Conservation (phyloP, 2,113 vertebrate species). For the Chloroceryle aenea region DNA sequence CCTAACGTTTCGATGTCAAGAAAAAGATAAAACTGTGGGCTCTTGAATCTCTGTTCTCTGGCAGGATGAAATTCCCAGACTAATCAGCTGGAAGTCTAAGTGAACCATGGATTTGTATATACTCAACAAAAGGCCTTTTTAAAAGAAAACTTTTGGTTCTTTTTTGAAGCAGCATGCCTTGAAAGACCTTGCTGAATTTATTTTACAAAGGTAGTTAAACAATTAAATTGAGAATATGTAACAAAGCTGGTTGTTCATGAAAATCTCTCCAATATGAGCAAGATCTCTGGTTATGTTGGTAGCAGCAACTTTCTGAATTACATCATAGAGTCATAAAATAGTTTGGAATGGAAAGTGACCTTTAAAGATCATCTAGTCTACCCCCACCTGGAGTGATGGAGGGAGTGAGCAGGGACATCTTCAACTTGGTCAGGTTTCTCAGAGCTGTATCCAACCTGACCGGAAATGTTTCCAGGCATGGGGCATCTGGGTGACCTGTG, state of each 20-base stretch:
- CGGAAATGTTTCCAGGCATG: background rate
- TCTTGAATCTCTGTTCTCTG: background rate
- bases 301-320: background rate
- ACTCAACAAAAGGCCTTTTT: background rate
- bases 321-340: background rate
- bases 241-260: background rate
- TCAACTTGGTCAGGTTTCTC: background rate
- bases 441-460: background rate
- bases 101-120: background rate
- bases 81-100: background rate
- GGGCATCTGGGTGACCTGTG: no score
- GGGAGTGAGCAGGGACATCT: background rate
- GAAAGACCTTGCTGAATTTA: background rate
- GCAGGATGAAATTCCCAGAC: background rate
- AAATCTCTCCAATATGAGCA: background rate
- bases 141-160: background rate
- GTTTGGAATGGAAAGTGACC: background rate
- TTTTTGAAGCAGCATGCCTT: background rate
- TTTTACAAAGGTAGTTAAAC: background rate
- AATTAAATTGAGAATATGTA: background rate
- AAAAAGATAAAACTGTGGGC: fast-evolving
- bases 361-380: background rate
- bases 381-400: background rate
- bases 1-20: background rate
- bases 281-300: background rate